These are phyloP conservation scores for Drosophila aldrichi DNA, from an alignment of 2,888 invertebrate genomes.

Conservation along the genomic window DNA sequence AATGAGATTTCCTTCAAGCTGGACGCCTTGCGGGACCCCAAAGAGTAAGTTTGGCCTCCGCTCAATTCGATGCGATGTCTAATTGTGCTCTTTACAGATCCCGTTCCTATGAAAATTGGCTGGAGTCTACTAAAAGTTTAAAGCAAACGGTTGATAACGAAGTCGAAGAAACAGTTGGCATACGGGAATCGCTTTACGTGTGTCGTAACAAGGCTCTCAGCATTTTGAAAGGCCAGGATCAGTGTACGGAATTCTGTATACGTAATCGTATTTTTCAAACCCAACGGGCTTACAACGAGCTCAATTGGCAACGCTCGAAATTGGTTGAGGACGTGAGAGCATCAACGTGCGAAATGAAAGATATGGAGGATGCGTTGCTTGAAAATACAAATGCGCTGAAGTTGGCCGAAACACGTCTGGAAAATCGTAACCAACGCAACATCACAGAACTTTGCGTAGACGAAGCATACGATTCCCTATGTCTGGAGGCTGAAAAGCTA, in stretches of 20 bases:
- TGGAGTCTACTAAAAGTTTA: conserved; percentile 90
- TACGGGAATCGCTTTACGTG: conserved; percentile 92
- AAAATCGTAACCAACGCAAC: conserved; percentile 92
- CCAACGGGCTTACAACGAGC: conserved; percentile 92
- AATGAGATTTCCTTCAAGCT: conserved; percentile 94
- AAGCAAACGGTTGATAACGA: conserved; percentile 92
- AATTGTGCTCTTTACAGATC: conserved; percentile 83
- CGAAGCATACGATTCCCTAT: conserved; percentile 90
- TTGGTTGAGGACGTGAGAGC: conserved; percentile 94
- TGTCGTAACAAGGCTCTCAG: conserved; percentile 92
- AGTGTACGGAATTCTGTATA: conserved; percentile 93
- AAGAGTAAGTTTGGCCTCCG: conserved; percentile 85
- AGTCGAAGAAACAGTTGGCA: conserved; percentile 90
- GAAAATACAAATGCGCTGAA: conserved; percentile 92
- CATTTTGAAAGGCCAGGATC: conserved; percentile 92
- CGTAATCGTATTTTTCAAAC: conserved; percentile 95
- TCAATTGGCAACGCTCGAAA: conserved; percentile 92
- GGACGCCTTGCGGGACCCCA: conserved; percentile 91
- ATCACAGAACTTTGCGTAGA: conserved; percentile 92
- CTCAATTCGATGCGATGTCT: neutral
- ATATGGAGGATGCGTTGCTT: conserved; percentile 90
- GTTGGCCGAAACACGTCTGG: conserved; percentile 94
- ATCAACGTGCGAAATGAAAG: conserved; percentile 90
- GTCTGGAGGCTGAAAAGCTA: conserved; percentile 90
- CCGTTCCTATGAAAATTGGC: conserved; percentile 93